Base-by-base conservation (phyloP, 2,888 invertebrate genomes). In the Sesamia inferens region DNA sequence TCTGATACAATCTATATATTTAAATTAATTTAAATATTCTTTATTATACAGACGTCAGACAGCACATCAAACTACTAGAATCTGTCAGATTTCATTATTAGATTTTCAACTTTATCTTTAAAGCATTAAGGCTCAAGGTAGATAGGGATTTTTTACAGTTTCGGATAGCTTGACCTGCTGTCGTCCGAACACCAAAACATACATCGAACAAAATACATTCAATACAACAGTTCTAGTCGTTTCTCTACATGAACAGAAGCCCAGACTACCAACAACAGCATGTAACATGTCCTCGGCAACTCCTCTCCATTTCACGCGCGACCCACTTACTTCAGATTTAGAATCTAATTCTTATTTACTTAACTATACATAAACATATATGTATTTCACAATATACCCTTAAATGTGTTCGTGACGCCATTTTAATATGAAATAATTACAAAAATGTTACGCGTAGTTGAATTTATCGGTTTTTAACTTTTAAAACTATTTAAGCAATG, bases 271-370 rank as follows among this genome's bases (percentile, higher is more conserved):
- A 10, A 57, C 76, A 72, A 76, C 86, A 72, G 75, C 75, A 79
- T 79, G 78, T 83, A 81, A 85, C 69, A 76, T 83, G 90, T 88
- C 90, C 90, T 90, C 88, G 90, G 62, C 68, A 42, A 68, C 78
- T 86, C 75, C 81, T 83, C 85, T 86, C 74, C 85, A 81, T 81
- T 86, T 78, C 79, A 79, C 76, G 70, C 68, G 70, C 75, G 82
- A 78, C 85, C 88, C 85, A 88, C 88, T 88, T 91, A 88, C 87
- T 85, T 87, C 89, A 88, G 90, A 91, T 89, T 76, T 78, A 55
- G 76, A 70, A 85, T 87, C 88, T 87, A 88, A 88, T 85, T 81
- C 82, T 85, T 85, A 84, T 90, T 88, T 88, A 88, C 82, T 81
- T 89, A 90, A 90, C 76, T 66, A 31, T 31, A 31, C n/a, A 31